phyloP scores from a whole-genome alignment of 1,140 invertebrate genomes.

The Charaxes varanes region DNA sequence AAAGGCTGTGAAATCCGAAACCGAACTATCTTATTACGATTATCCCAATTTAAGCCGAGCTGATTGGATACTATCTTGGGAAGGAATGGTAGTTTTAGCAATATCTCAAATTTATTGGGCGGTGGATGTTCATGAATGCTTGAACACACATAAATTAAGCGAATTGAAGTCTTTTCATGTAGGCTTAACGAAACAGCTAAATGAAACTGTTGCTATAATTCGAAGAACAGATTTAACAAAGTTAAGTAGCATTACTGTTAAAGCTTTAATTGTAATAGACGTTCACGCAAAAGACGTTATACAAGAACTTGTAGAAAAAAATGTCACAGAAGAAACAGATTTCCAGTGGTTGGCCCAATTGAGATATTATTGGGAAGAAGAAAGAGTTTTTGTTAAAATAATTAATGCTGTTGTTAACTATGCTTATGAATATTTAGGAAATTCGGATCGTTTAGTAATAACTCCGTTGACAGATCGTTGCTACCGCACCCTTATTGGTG shows the following conservation, averaged over 20 bases:
- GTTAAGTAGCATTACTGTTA: slow-evolving; percentile 84
- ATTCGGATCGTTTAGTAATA: slow-evolving; percentile 86
- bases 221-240: slow-evolving; percentile 75
- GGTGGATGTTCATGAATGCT: slow-evolving; percentile 81
- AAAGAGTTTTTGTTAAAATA: slow-evolving; percentile 85
- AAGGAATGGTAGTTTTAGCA: slow-evolving; percentile 91
- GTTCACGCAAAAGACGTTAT: slow-evolving; percentile 94
- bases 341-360: slow-evolving; percentile 95
- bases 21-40: slow-evolving; percentile 81
- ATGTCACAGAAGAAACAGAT: slow-evolving; percentile 83
- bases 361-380: slow-evolving; percentile 92
- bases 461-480: slow-evolving; percentile 92
- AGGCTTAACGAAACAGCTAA: slow-evolving; percentile 75
- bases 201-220: slow-evolving; percentile 79
- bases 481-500: slow-evolving; percentile 90
- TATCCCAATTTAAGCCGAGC: slow-evolving; percentile 79
- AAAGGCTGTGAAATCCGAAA: slow-evolving; percentile 81
- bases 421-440: slow-evolving; percentile 94
- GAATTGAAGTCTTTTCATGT: slow-evolving; percentile 75
- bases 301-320: slow-evolving; percentile 80
- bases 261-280: slow-evolving; percentile 92
- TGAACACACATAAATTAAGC: slow-evolving; percentile 75
- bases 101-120: slow-evolving; percentile 95
- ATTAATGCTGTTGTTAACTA: slow-evolving; percentile 91
- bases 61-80: slow-evolving; percentile 89